These are phyloP conservation scores for Scolopax bukidnonensis DNA, from an alignment of 2,797 vertebrate genomes.

Conservation along the genomic window DNA sequence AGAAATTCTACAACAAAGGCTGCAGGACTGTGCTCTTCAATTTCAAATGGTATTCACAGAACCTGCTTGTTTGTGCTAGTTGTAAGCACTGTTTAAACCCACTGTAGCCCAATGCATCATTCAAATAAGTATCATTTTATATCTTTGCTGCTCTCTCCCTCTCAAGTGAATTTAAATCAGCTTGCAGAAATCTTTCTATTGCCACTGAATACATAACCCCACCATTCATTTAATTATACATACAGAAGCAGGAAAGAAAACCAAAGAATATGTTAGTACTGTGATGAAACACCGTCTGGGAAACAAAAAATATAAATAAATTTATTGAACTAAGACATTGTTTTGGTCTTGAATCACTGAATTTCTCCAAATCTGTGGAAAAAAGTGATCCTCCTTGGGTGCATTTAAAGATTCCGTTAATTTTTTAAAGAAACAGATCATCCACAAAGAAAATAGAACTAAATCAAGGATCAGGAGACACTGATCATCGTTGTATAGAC, in stretches of 20 bases:
- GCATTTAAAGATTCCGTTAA: neutral
- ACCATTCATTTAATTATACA: slow-evolving; percentile 25
- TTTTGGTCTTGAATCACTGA: neutral
- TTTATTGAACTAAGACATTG: neutral
- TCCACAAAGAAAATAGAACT: neutral
- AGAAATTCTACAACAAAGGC: slow-evolving; percentile 59
- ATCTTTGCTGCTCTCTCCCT: slow-evolving; percentile 10
- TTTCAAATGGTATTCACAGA: slow-evolving; percentile 67
- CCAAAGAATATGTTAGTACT: neutral
- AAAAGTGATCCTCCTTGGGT: neutral
- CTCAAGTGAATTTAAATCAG: slow-evolving; percentile 51
- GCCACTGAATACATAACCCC: neutral
- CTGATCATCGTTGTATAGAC: neutral
- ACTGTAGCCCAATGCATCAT: slow-evolving; percentile 33
- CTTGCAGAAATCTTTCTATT: slow-evolving; percentile 22
- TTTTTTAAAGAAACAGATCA: neutral
- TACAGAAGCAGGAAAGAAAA: slow-evolving; percentile 16
- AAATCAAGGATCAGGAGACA: neutral
- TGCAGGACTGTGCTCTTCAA: slow-evolving; percentile 59
- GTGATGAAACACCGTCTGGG: neutral
- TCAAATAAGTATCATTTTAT: slow-evolving; percentile 62
- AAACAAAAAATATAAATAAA: neutral
- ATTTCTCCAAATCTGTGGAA: neutral
- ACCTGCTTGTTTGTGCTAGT: slow-evolving; percentile 57
- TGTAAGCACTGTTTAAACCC: slow-evolving; percentile 63